Conservation (phyloP, 1,140 invertebrate species). For the Gryon sp. region DNA sequence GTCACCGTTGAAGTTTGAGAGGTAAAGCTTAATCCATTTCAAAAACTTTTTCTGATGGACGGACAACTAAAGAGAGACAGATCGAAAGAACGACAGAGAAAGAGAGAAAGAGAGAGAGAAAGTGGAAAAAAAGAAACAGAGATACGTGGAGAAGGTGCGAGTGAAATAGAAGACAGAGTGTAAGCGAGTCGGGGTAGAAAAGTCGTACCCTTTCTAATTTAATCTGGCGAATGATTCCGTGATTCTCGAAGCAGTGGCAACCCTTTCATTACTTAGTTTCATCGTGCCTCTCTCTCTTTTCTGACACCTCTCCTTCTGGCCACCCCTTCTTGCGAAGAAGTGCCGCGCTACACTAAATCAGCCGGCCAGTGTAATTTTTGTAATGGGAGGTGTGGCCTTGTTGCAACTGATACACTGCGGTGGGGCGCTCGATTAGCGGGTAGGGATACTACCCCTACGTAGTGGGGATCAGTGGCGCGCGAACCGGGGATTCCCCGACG, state of each 20-base stretch:
- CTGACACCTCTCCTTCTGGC: slow-evolving; percentile 35
- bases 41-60: slow-evolving; percentile 55
- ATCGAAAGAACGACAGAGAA: too few species aligned
- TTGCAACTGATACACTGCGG: slow-evolving; percentile 59
- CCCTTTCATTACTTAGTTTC: slow-evolving; percentile 80
- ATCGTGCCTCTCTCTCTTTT: slow-evolving; percentile 50
- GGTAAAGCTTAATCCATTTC: slow-evolving; percentile 57
- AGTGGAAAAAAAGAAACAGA: background rate
- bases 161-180: slow-evolving; percentile 33
- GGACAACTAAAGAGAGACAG: slow-evolving; percentile 56
- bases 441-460: slow-evolving; percentile 39
- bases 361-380: slow-evolving; percentile 80
- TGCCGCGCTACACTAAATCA: slow-evolving; percentile 78
- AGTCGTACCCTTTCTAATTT: slow-evolving; percentile 77
- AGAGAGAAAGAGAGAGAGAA: too few species aligned
- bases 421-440: slow-evolving; percentile 26
- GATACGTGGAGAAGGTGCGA: slow-evolving; percentile 27
- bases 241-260: slow-evolving; percentile 77
- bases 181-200: slow-evolving; percentile 49
- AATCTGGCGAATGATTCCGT: slow-evolving; percentile 80
- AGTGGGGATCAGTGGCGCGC: slow-evolving; percentile 25
- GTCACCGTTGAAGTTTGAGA: slow-evolving; percentile 62
- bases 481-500: slow-evolving; percentile 23
- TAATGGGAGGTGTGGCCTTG: slow-evolving; percentile 80
- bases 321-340: slow-evolving; percentile 64